These are phyloP conservation scores for Apaloderma vittatum DNA, from an alignment of 2,113 vertebrate genomes.

Conservation along the genomic window DNA sequence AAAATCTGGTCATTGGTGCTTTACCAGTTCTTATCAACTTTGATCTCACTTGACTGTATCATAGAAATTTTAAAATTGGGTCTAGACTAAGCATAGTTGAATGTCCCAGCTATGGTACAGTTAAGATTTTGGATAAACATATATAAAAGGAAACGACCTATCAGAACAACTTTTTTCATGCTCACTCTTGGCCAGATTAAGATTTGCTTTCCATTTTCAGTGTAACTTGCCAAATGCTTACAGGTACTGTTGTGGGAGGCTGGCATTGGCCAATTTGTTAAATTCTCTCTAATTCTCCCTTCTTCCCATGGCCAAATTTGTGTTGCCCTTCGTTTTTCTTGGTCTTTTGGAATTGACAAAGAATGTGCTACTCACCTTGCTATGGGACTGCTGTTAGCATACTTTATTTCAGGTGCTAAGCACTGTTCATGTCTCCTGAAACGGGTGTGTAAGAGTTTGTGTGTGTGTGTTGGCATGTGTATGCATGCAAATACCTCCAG, in stretches of 20 bases:
- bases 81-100: background rate
- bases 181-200: background rate
- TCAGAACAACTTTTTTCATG: background rate
- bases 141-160: background rate
- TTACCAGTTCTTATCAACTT: slow-evolving; percentile 24
- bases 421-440: background rate
- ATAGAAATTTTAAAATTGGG: background rate
- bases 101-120: background rate
- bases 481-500: background rate
- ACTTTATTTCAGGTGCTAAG: background rate
- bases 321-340: background rate
- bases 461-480: background rate
- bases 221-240: background rate
- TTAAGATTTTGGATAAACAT: background rate
- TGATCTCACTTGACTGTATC: background rate
- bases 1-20: slow-evolving; percentile 30
- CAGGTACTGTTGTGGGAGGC: background rate
- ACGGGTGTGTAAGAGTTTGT: rapidly evolving
- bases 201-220: background rate
- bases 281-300: background rate
- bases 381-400: background rate
- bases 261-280: background rate
- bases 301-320: background rate
- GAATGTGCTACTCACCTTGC: background rate
- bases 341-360: background rate